phyloP scores from a whole-genome alignment of 2,113 vertebrate species.

The Leptocoma aspasia region DNA sequence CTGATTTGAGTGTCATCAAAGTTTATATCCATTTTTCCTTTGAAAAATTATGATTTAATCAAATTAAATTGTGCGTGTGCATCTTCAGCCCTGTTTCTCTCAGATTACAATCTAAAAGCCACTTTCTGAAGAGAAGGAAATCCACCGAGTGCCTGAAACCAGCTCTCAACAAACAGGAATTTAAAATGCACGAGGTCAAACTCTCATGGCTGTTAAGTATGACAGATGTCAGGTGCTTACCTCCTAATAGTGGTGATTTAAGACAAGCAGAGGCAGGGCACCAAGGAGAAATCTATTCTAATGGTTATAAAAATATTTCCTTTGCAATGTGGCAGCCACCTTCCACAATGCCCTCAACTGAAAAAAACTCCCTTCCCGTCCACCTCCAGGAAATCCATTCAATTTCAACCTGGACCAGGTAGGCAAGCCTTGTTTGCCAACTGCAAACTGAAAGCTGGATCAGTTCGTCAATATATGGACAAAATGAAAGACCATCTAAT shows the following conservation, averaged over 20 bases:
- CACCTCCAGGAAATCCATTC: background rate
- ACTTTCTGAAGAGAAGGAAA: background rate
- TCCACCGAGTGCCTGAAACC: background rate
- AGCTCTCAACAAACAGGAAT: background rate
- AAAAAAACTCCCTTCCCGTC: background rate
- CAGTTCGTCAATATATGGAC: background rate
- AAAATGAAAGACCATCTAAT: background rate
- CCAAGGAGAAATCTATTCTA: background rate
- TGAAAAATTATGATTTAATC: background rate
- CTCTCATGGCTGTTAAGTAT: background rate
- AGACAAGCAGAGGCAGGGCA: background rate
- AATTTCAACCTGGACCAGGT: background rate
- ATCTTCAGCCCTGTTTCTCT: background rate
- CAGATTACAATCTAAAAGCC: background rate
- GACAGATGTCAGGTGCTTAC: background rate
- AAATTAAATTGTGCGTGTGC: background rate
- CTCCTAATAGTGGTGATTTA: background rate
- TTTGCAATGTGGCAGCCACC: background rate
- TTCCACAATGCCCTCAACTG: background rate
- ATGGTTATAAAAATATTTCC: background rate
- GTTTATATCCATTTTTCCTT: background rate
- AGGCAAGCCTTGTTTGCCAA: background rate
- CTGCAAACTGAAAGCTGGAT: background rate
- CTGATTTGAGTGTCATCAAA: background rate
- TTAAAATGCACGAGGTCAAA: background rate